Conservation (phyloP, 2,888 invertebrate genomes). For the Chironomus riparius region DNA sequence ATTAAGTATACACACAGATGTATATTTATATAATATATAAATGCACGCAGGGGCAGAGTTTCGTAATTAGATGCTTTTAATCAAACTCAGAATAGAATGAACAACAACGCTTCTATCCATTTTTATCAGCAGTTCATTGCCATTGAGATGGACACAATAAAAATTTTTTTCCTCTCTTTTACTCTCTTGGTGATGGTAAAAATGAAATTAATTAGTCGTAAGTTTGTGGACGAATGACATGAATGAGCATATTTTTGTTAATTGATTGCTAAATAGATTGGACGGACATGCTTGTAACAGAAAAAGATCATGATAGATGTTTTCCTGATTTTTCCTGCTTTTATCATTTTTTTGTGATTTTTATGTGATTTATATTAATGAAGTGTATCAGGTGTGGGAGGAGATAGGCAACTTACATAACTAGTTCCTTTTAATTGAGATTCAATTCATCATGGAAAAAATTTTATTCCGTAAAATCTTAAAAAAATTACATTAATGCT, state of each 20-base stretch:
- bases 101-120: no score
- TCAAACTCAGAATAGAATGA: background rate
- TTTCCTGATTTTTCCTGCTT: background rate
- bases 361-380: no score
- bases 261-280: background rate
- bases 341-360: background rate
- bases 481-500: no score
- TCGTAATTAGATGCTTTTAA: constrained; percentile 11
- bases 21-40: no score
- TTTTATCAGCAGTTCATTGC: background rate
- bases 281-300: background rate
- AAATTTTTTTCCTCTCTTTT: background rate
- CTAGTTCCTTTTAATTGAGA: no score
- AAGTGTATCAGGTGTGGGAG: no score
- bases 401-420: no score
- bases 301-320: background rate
- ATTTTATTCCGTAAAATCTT: no score
- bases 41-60: background rate
- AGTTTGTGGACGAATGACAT: background rate
- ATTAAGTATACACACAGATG: background rate
- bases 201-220: constrained; percentile 10
- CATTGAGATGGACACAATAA: background rate
- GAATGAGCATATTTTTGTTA: constrained; percentile 1
- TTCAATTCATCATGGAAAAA: no score
- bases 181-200: background rate